phyloP scores from a whole-genome alignment of 2,888 invertebrate species.

The Ophioninae sp. region DNA sequence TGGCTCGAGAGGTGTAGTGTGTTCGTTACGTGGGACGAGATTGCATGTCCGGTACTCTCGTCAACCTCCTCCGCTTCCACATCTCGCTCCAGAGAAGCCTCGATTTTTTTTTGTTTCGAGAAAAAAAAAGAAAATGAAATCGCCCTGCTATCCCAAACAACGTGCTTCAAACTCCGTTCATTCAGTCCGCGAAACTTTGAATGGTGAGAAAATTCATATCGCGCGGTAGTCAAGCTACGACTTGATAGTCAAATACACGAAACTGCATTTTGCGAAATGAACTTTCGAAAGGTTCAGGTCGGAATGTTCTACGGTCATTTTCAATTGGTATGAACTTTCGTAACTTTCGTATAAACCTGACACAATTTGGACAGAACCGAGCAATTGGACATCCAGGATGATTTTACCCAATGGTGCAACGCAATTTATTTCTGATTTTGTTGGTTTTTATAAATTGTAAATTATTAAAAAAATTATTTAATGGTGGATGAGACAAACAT shows the following conservation, averaged over 20 bases:
- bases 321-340: background rate
- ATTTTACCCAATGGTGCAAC: background rate
- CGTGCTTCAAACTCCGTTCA: constrained; percentile 33
- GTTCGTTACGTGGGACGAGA: constrained; percentile 59
- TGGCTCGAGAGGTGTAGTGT: constrained; percentile 41
- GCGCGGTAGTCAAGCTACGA: background rate
- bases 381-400: background rate
- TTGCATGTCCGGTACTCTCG: constrained; percentile 58
- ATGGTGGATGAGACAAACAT: too few species aligned
- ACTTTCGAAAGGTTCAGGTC: constrained; percentile 23
- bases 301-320: constrained; percentile 6
- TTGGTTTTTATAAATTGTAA: background rate
- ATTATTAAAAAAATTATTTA: too few species aligned
- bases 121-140: constrained; percentile 32
- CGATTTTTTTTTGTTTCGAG: constrained; percentile 12
- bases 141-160: background rate
- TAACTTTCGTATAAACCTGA: background rate
- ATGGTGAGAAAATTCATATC: constrained; percentile 41
- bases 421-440: background rate
- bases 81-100: constrained; percentile 1
- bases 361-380: background rate
- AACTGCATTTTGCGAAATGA: constrained; percentile 1
- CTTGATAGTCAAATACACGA: background rate
- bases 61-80: constrained; percentile 19
- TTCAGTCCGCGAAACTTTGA: constrained; percentile 41